Percentiles rank a stretch among this genome's conserved stretches.
These are phyloP conservation scores for Chloroclysta siterata DNA, from an alignment of 2,888 invertebrate species.

Conservation along the genomic window DNA sequence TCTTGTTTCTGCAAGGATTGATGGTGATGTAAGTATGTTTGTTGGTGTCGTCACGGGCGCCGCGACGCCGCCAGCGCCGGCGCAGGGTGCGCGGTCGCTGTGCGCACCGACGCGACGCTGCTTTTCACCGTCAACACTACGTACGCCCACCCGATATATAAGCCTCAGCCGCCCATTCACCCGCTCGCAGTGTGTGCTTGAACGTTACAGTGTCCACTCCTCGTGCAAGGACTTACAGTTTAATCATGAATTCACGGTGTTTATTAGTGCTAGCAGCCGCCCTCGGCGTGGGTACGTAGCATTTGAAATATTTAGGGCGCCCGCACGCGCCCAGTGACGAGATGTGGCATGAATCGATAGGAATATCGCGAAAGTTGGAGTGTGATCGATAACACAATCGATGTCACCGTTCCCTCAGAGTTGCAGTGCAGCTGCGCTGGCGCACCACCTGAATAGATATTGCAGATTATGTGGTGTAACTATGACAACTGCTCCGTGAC, in stretches of 20 bases:
- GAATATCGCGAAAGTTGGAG: constrained; percentile 61
- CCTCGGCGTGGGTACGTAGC: constrained; percentile 89
- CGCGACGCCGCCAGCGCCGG: constrained; percentile 40
- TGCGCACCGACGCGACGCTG: constrained; percentile 64
- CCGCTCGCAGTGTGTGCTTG: constrained; percentile 84
- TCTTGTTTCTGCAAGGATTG: constrained; percentile 2
- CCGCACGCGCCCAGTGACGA: constrained; percentile 55
- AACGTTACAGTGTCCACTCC: constrained; percentile 82
- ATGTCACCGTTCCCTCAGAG: constrained; percentile 53
- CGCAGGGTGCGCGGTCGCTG: constrained; percentile 54
- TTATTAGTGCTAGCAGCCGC: constrained; percentile 86
- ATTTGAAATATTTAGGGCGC: constrained; percentile 78
- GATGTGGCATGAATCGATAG: constrained; percentile 51
- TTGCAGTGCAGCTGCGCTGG: constrained; percentile 51
- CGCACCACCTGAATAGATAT: constrained; percentile 64
- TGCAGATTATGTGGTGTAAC: constrained; percentile 62
- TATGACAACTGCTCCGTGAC: constrained; percentile 40
- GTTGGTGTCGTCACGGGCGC: constrained; percentile 41
- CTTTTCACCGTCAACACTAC: constrained; percentile 74
- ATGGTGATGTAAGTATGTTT: constrained; percentile 31
- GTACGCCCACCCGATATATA: constrained; percentile 81
- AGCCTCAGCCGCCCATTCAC: constrained; percentile 82
- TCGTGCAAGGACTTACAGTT: constrained; percentile 80
- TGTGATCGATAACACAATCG: constrained; percentile 55
- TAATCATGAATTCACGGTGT: constrained; percentile 83